Evolutionary conservation across 1,140 invertebrate genomes (phyloP).

Genomic region (Lethocerus indicus): DNA sequence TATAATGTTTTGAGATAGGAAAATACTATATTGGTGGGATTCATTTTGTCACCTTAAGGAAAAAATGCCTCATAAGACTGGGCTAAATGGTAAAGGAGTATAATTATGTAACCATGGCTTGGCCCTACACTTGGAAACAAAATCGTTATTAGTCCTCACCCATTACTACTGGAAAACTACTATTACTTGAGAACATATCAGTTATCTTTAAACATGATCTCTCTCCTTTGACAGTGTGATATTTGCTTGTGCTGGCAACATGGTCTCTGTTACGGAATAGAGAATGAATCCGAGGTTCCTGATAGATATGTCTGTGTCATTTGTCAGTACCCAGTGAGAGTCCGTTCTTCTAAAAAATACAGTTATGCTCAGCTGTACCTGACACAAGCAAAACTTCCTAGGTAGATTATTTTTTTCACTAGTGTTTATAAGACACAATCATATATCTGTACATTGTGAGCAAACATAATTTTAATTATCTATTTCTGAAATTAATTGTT

Average conservation of each 20-base stretch:
- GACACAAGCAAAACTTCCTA: constrained; percentile 59
- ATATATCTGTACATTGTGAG: neutral
- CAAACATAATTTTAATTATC: neutral
- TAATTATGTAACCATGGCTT: too few relatives aligned
- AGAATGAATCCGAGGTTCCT: constrained; percentile 62
- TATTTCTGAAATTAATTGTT: neutral
- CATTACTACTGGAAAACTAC: too few relatives aligned
- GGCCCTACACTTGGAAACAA: too few relatives aligned
- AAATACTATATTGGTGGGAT: too few relatives aligned
- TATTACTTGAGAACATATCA: too few relatives aligned
- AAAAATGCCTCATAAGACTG: too few relatives aligned
- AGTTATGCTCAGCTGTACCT: constrained; percentile 76
- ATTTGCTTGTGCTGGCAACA: constrained; percentile 90
- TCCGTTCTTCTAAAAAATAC: constrained; percentile 50
- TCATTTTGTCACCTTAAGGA: too few relatives aligned
- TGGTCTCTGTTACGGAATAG: constrained; percentile 69
- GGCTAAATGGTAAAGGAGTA: too few relatives aligned
- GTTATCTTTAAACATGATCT: too few relatives aligned
- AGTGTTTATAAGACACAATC: neutral
- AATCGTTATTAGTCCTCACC: too few relatives aligned
- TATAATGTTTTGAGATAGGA: too few relatives aligned
- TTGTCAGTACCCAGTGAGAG: constrained; percentile 59
- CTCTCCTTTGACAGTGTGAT: constrained; percentile 52
- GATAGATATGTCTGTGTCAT: constrained; percentile 81
- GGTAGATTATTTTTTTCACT: constrained; percentile 17